Conservation (phyloP, 2,888 invertebrate genomes). For the Agriopis marginaria region DNA sequence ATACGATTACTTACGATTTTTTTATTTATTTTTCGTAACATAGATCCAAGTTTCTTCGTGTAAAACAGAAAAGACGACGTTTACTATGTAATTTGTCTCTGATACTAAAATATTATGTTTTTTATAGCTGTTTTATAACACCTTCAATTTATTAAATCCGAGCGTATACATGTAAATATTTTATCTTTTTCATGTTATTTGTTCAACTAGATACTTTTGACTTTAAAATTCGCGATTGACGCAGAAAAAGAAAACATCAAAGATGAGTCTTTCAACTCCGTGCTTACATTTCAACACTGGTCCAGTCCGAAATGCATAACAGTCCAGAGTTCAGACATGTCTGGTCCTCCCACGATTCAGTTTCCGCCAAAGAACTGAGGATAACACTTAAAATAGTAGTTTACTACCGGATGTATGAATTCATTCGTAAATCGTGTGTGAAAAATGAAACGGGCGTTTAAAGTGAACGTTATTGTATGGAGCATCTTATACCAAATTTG, state of each 20-base stretch:
- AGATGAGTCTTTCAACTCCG: constrained; percentile 17
- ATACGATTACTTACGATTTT: no score
- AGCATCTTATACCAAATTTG: no score
- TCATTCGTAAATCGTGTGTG: constrained; percentile 21
- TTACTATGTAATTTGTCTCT: no score
- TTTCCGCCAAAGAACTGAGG: constrained; percentile 25
- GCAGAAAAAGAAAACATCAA: constrained; percentile 25
- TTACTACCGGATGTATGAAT: constrained; percentile 34
- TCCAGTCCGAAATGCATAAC: neutral
- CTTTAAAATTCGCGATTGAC: constrained; percentile 13
- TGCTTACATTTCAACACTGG: constrained; percentile 12
- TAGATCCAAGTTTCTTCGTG: no score
- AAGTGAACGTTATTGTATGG: constrained; percentile 10
- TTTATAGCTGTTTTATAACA: no score
- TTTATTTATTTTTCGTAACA: no score
- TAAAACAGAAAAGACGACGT: no score
- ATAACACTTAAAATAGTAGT: constrained; percentile 27
- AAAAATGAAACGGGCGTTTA: constrained; percentile 12
- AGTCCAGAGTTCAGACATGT: constrained; percentile 30
- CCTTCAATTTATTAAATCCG: no score
- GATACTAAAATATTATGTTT: no score
- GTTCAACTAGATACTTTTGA: no score
- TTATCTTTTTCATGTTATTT: neutral
- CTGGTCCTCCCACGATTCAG: constrained; percentile 32
- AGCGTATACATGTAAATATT: neutral